Percentiles rank a stretch among this genome's conserved stretches.
Evolutionary conservation across 2,888 invertebrate species (phyloP).

Genomic region (Yponomeuta plumbellus): DNA sequence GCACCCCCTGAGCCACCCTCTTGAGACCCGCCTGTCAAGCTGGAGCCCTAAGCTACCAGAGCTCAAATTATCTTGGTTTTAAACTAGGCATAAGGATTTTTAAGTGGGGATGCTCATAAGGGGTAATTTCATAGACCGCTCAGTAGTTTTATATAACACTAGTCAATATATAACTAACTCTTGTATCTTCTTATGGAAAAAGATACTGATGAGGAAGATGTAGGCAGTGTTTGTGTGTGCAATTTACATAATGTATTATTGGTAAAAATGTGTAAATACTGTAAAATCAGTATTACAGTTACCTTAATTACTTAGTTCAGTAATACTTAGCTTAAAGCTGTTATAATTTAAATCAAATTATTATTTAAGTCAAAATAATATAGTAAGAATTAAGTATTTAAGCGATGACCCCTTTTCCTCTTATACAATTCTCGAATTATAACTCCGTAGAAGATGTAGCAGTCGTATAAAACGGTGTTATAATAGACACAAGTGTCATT

Average conservation of each 20-base stretch:
- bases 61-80: background rate
- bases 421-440: background rate
- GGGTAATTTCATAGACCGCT: background rate
- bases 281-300: background rate
- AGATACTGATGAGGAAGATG: too few relatives aligned
- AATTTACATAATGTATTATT: background rate
- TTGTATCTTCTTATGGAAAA: too few relatives aligned
- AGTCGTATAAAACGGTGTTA: background rate
- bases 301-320: background rate
- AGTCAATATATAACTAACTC: too few relatives aligned
- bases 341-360: background rate
- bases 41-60: constrained; percentile 39
- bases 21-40: constrained; percentile 60
- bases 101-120: background rate
- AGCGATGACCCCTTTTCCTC: background rate
- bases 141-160: background rate
- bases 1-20: constrained; percentile 64
- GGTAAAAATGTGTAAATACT: background rate
- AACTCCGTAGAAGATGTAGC: background rate
- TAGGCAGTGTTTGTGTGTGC: background rate
- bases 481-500: background rate
- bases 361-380: background rate
- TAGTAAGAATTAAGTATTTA: background rate
- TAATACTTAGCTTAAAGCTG: background rate
- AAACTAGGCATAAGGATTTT: background rate